Percentiles rank a stretch among this genome's conserved stretches.
phyloP scores from a whole-genome alignment of 2,888 invertebrate species.

The Latheticus oryzae region DNA sequence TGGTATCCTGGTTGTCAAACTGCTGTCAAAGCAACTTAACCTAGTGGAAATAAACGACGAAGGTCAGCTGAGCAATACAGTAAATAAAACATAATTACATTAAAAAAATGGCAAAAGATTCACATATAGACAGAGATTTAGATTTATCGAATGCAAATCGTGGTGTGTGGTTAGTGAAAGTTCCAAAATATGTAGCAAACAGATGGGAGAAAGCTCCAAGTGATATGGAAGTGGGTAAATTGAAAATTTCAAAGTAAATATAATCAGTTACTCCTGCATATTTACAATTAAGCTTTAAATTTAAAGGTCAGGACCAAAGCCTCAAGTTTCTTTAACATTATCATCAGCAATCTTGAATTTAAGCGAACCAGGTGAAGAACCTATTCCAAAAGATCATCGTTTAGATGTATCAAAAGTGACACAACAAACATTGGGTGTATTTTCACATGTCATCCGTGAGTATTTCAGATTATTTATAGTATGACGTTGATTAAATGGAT shows the following conservation, averaged over 20 bases:
- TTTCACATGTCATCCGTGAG: constrained; percentile 86
- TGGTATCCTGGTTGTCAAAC: too few species aligned
- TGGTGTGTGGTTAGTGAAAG: constrained; percentile 97
- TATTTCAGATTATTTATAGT: too few species aligned
- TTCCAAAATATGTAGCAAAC: constrained; percentile 95
- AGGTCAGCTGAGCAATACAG: too few species aligned
- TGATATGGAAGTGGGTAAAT: constrained; percentile 92
- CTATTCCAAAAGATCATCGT: constrained; percentile 91
- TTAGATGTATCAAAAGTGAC: constrained; percentile 92
- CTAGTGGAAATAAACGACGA: too few species aligned
- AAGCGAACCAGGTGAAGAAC: constrained; percentile 81
- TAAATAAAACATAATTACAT: too few species aligned
- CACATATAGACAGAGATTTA: constrained; percentile 81
- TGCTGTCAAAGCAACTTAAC: too few species aligned
- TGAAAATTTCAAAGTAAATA: constrained; percentile 82
- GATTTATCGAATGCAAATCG: constrained; percentile 90
- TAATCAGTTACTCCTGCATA: background rate
- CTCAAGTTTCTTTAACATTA: constrained; percentile 88
- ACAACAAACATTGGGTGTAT: constrained; percentile 91
- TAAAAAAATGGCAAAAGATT: constrained; percentile 56
- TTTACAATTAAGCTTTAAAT: constrained; percentile 2
- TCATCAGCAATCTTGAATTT: constrained; percentile 84
- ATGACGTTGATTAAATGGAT: constrained; percentile 14
- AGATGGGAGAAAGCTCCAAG: constrained; percentile 95
- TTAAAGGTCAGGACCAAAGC: constrained; percentile 76